A percentile compares a stretch with the other conserved stretches of the same genome.
Conservation (phyloP, 1,140 invertebrate species). For the Drosophila chauvacae region DNA sequence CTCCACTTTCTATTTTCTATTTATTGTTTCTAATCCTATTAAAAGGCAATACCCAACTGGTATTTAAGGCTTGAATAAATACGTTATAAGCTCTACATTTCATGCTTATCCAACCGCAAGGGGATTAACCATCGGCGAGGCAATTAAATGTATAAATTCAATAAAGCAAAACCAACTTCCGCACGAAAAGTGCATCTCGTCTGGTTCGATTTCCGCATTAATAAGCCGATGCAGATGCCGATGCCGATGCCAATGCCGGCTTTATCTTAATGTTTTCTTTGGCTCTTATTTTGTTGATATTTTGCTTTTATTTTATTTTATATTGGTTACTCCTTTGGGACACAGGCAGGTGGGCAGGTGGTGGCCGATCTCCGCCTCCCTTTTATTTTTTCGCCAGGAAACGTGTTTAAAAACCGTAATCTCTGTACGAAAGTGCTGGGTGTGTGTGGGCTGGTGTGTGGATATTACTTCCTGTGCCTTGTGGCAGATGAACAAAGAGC, state of each 20-base stretch:
- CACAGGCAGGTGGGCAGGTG: conserved; percentile 4
- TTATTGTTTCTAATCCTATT: background rate
- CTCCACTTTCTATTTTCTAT: background rate
- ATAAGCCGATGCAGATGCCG: conserved; percentile 22
- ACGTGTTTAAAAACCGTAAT: conserved; percentile 13
- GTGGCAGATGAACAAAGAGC: conserved; percentile 20
- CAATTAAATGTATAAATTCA: conserved; percentile 44
- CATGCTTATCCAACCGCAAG: conserved; percentile 6
- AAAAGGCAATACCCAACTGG: background rate
- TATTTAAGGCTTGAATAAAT: conserved; percentile 3
- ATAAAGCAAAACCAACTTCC: conserved; percentile 36
- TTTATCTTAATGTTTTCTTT: conserved; percentile 5
- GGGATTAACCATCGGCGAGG: conserved; percentile 6
- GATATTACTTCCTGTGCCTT: conserved; percentile 14
- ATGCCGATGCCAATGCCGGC: conserved; percentile 3
- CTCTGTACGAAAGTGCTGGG: conserved; percentile 1
- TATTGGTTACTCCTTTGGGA: conserved; percentile 9
- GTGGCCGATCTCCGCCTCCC: conserved; percentile 9
- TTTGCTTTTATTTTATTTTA: background rate
- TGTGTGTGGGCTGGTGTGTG: conserved; percentile 1
- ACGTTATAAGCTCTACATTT: background rate
- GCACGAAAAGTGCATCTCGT: conserved; percentile 27
- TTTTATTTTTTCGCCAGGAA: conserved; percentile 4
- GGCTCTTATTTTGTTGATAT: background rate
- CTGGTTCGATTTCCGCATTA: conserved; percentile 36